Evolutionary conservation across 1,140 invertebrate species (phyloP), one percentile per base, ranked within the genome.

Genomic region (Drosophila ohnishii): DNA sequence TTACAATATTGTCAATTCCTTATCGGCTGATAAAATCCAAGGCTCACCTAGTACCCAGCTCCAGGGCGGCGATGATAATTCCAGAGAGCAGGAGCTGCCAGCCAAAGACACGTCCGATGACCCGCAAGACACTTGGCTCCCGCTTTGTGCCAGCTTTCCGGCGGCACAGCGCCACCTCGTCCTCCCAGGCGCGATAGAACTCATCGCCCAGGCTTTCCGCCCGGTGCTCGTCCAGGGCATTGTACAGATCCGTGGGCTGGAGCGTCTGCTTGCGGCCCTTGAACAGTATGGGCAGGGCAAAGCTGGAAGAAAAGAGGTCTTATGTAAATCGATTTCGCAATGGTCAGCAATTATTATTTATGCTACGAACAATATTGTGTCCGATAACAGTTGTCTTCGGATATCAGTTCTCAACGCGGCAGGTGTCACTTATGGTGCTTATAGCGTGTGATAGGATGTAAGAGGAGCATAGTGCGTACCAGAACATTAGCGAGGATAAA

Each of bases 151-250:
- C 32, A 0, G 35, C 58, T 30, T 74, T 85, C 5, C 47, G 42
- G 2, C 55, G 63, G 7, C 66, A 65, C 35, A 48, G 42, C 14
- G 78, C 57, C 25, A 76, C 48, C 39, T 91, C 78, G 5, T 42
- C 40, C 48, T 80, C 56, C 90, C 90, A 91, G 28, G 76, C 51
- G 16, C 51, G 34, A 35, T 63, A 85, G 13, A 91, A 47, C 40
- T 70, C 57, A 35, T 83, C 73, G 5, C 90, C 90, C 47, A 91
- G 61, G 2, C 51, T 76, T 5, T 86, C 75, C 0, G 93, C 93
- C 50, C 89, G 90, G 70, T 95, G 94, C 57, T 94, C 93, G n/a
- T 92, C 85, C 3, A 94, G 86, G 22, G 93, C 91, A 72, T 93
- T 89, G 66, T 93, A 94, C 0, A 95, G 86, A 90, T 95, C 94